Evolutionary conservation across 2,113 vertebrate species (phyloP).

Genomic region (Enhydra lutris): DNA sequence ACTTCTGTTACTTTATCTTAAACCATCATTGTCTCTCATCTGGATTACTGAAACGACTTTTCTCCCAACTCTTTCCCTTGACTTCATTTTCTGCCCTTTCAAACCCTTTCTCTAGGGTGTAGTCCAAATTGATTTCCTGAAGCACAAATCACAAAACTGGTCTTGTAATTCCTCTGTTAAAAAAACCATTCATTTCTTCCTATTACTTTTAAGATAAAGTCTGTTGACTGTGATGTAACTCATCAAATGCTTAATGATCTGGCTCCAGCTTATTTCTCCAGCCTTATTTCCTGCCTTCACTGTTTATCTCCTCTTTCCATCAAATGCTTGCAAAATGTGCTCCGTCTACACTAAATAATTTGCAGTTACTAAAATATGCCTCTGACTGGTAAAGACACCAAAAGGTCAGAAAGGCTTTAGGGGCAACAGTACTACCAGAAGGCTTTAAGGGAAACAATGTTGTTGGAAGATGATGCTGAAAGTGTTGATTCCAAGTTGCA

Average conservation of each 20-base stretch:
- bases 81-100: background rate
- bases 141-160: background rate
- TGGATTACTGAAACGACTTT: background rate
- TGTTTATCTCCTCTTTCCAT: background rate
- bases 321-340: background rate
- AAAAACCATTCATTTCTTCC: background rate
- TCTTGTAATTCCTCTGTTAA: background rate
- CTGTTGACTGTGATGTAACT: background rate
- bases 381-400: background rate
- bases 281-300: background rate
- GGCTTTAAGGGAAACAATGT: background rate
- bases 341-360: background rate
- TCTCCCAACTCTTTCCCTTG: background rate
- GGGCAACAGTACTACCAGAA: background rate
- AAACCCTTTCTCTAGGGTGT: background rate
- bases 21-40: background rate
- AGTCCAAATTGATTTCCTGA: background rate
- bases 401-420: background rate
- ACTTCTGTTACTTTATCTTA: background rate
- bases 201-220: background rate
- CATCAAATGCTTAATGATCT: slow-evolving; percentile 21
- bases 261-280: background rate
- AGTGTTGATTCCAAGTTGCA: background rate
- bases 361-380: background rate
- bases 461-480: background rate